Percentiles rank a stretch among this genome's conserved stretches.
Conservation (phyloP, 2,113 vertebrate genomes). For the Columba livia region DNA sequence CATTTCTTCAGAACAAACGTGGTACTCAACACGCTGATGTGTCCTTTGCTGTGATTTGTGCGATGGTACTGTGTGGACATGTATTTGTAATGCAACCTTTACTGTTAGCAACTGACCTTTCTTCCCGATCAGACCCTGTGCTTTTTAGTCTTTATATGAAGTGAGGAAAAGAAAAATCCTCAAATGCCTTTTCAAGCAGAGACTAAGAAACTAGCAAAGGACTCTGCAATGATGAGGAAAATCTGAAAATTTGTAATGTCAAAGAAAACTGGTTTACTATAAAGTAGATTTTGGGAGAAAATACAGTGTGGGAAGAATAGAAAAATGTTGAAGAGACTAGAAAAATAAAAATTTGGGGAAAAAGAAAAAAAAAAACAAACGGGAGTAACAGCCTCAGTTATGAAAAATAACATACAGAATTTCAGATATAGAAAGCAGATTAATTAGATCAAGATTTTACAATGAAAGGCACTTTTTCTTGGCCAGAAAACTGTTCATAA, state of each 20-base stretch:
- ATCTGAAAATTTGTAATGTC: neutral
- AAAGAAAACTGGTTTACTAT: neutral
- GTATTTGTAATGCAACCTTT: slow-evolving; percentile 10
- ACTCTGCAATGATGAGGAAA: neutral
- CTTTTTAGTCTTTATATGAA: neutral
- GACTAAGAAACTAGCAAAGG: neutral
- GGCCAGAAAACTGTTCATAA: neutral
- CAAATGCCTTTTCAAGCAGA: neutral
- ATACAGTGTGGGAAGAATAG: neutral
- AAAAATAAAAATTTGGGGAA: neutral
- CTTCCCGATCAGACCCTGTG: neutral
- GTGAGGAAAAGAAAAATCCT: neutral
- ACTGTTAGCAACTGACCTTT: slow-evolving; percentile 33
- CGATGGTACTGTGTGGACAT: accelerated
- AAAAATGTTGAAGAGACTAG: neutral
- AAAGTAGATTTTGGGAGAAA: neutral
- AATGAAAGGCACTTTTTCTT: neutral
- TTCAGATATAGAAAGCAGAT: neutral
- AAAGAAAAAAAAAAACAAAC: neutral
- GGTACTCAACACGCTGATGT: accelerated
- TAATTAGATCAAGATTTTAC: neutral
- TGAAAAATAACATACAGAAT: neutral
- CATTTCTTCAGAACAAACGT: neutral
- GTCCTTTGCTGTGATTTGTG: neutral
- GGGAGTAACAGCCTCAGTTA: neutral